Conservation (phyloP, 2,113 vertebrate species). For the Spea bombifrons region DNA sequence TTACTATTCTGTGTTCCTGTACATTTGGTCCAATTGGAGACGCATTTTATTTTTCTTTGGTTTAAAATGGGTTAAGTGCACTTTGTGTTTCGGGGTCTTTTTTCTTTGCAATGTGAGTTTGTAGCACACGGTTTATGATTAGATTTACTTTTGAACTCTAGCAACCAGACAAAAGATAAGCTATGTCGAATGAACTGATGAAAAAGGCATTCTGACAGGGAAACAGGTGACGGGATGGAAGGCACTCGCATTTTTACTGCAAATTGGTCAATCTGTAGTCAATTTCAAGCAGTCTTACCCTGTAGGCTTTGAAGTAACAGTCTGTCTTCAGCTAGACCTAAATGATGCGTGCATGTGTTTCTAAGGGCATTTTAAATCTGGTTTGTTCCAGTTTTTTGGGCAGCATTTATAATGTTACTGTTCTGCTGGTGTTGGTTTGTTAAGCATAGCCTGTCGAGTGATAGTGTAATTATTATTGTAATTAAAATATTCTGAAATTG, state of each 20-base stretch:
- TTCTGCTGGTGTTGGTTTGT: slow-evolving; percentile 15
- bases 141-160: slow-evolving; percentile 41
- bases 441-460: too few relatives aligned
- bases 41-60: neutral
- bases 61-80: neutral
- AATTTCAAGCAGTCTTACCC: slow-evolving; percentile 34
- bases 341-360: slow-evolving; percentile 37
- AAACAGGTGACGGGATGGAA: slow-evolving; percentile 26
- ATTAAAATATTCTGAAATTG: too few relatives aligned
- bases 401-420: slow-evolving; percentile 44
- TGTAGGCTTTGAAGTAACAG: slow-evolving; percentile 37
- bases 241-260: slow-evolving; percentile 4
- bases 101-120: slow-evolving; percentile 4
- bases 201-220: slow-evolving; percentile 22
- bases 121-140: slow-evolving; percentile 4
- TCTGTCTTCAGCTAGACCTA: slow-evolving; percentile 42
- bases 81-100: too few relatives aligned
- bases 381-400: slow-evolving; percentile 30
- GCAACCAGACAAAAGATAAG: slow-evolving; percentile 24
- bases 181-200: slow-evolving; percentile 25
- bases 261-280: slow-evolving; percentile 29
- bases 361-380: slow-evolving; percentile 28
- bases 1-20: too few relatives aligned
- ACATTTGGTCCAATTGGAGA: too few relatives aligned
- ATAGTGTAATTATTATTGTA: too few relatives aligned